These are phyloP conservation scores for Psylliodes chrysocephalus DNA, from an alignment of 2,888 invertebrate species.

Conservation along the genomic window DNA sequence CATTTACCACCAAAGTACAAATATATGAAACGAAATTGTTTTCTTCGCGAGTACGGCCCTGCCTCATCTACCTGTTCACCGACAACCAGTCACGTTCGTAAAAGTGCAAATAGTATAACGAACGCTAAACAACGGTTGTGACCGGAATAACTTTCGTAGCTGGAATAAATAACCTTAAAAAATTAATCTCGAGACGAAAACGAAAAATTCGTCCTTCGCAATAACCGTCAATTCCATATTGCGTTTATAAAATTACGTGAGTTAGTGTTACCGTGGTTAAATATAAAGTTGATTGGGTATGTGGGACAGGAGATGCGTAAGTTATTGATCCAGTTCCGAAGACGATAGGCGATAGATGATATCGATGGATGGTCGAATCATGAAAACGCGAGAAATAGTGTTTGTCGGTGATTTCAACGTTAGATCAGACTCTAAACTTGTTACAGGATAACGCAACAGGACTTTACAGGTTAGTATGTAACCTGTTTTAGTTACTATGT, in stretches of 20 bases:
- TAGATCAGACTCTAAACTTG: constrained; percentile 13
- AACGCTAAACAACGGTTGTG: constrained; percentile 25
- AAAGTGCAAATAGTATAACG: constrained; percentile 33
- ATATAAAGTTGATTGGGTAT: neutral
- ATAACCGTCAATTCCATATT: neutral
- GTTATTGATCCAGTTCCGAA: constrained; percentile 10
- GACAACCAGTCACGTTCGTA: constrained; percentile 38
- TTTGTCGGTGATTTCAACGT: constrained; percentile 31
- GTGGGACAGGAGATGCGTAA: constrained; percentile 17
- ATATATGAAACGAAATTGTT: too few relatives aligned
- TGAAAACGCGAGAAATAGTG: constrained; percentile 27
- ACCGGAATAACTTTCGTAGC: constrained; percentile 34
- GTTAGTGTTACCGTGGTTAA: too few relatives aligned
- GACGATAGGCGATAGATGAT: too few relatives aligned
- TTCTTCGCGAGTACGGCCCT: constrained; percentile 19
- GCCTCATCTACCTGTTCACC: constrained; percentile 22
- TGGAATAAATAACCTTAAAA: constrained; percentile 3
- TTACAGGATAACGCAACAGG: neutral
- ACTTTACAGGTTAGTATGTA: neutral
- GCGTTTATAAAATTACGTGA: neutral
- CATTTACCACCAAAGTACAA: too few relatives aligned
- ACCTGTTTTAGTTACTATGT: too few relatives aligned
- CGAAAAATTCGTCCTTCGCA: neutral
- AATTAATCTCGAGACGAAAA: too few relatives aligned
- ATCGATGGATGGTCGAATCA: constrained; percentile 12